Base-by-base conservation (phyloP, 1,140 invertebrate genomes). In the Physella acuta region DNA sequence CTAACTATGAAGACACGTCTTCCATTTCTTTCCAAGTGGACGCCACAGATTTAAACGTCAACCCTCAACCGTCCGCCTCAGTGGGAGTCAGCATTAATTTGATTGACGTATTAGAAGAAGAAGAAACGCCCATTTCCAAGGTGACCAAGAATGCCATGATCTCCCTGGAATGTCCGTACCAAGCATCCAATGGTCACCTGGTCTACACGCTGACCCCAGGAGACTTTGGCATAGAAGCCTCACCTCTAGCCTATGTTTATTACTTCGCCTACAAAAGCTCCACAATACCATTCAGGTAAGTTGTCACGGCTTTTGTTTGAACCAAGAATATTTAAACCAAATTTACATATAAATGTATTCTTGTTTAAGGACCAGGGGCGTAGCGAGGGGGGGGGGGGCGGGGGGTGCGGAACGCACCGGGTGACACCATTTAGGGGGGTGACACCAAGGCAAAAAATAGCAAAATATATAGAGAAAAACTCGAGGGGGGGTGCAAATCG, bases 121-220 rank as follows among this genome's bases (percentile, higher is more conserved):
- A 68, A 31, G 28, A 28, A 8, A 24, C 1, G 2, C 30, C 34
- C 14, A 58, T 39, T 2, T 60, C 66, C 1, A 16, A 1, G 2
- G 4, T 60, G 2, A 60, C 55, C 3, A 37, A 31, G 4, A 26
- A 44, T 28, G 26, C 56, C 2, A 26, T 68, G 0, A 68, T 68
- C 39, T 60, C 66, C 30, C 30, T 39, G 55, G 66, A 68, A 51
- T 11, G 59, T 31, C 66, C 53, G 0, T 59, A 60, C 39, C 55
- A 44, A 51, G 53, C 56, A 31, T 16, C 55, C 16, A n/a, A 59
- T 31, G 66, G 66, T 11, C 26, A 49, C n/a, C 5, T 51, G 2
- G 14, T 68, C 24, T 39, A 68, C n/a, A 68, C 56, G 1, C 37
- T 68, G 26, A 60, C 31, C 11, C 26, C 39, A n/a, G 66, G 55